Conservation (phyloP, 2,797 vertebrate species). For the Kryptopterus vitreolus region DNA sequence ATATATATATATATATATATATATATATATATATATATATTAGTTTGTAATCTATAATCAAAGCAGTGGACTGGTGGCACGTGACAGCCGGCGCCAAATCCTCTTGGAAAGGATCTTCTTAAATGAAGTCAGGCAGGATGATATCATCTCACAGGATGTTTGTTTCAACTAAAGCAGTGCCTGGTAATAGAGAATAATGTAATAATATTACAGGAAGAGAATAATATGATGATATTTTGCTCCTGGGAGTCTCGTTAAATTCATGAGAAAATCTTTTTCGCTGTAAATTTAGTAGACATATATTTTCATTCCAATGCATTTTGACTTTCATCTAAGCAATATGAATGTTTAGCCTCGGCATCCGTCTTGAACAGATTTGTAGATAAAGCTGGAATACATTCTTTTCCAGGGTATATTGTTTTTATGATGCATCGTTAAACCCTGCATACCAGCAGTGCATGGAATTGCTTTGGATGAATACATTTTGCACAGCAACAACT, state of each 20-base stretch:
- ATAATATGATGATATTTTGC: background rate
- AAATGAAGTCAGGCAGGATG: background rate
- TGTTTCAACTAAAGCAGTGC: slow-evolving; percentile 81
- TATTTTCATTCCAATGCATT: slow-evolving; percentile 56
- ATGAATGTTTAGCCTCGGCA: slow-evolving; percentile 46
- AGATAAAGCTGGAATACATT: slow-evolving; percentile 6
- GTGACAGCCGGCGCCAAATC: background rate
- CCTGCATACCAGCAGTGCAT: background rate
- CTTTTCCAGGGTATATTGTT: background rate
- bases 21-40: background rate
- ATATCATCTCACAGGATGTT: slow-evolving; percentile 56
- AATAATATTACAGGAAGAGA: background rate
- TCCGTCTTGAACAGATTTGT: background rate
- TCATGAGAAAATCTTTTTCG: background rate
- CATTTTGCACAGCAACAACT: slow-evolving; percentile 53
- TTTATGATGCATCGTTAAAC: background rate
- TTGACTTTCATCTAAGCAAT: slow-evolving; percentile 55
- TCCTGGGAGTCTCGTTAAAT: background rate
- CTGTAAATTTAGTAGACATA: slow-evolving; percentile 61
- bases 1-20: background rate
- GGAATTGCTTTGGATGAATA: slow-evolving; percentile 10
- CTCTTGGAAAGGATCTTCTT: background rate
- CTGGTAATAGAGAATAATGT: slow-evolving; percentile 64
- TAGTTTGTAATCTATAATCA: slow-evolving; percentile 1
- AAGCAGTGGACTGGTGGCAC: background rate